Evolutionary conservation across 2,797 vertebrate species (phyloP), one percentile per base, ranked within the genome.

Genomic region (Apogon hyalosoma): DNA sequence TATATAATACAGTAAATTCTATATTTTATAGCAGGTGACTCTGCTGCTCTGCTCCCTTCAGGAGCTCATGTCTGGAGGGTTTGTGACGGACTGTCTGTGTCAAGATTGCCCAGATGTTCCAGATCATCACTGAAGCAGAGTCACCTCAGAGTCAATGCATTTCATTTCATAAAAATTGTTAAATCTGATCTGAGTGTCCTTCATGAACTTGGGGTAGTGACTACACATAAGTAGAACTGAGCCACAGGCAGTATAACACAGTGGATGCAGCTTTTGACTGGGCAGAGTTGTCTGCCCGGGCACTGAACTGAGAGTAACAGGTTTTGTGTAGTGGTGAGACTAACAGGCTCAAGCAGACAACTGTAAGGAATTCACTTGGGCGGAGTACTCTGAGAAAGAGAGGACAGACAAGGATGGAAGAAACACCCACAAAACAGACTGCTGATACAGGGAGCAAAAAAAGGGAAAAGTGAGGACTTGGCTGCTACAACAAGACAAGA

Each of bases 301-400:
- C 42, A 58, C 0, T 62, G 53, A 58, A 50, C 55, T 79, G 76
- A 53, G 36, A 66, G 56, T 57, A 72, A 76, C 68, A 2, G 55
- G 43, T 28, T 52, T 40, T 19, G 58, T 61, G 54, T 60, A 53
- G 58, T 60, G 21, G 49, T 70, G 40, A 73, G 43, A 74, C 65
- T 50, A 70, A 75, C 53, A 58, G 40, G 42, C 52, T 78, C 63
- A 62, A 58, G 39, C 42, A 48, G 63, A 70, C 63, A 66, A 54
- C 60, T 55, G 57, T 52, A 49, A 43, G 18, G 18, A 66, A 82
- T 66, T 46, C 43, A 69, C 49, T 60, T 33, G 12, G 21, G 45
- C 57, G 47, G 38, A 71, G 19, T 56, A 31, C 45, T 73, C 41
- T 21, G 41, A 18, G 28, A 63, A 10, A 40, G 3, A 31, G 47